phyloP scores from a whole-genome alignment of 2,797 vertebrate genomes.

The Enteromius unitaeniatus region DNA sequence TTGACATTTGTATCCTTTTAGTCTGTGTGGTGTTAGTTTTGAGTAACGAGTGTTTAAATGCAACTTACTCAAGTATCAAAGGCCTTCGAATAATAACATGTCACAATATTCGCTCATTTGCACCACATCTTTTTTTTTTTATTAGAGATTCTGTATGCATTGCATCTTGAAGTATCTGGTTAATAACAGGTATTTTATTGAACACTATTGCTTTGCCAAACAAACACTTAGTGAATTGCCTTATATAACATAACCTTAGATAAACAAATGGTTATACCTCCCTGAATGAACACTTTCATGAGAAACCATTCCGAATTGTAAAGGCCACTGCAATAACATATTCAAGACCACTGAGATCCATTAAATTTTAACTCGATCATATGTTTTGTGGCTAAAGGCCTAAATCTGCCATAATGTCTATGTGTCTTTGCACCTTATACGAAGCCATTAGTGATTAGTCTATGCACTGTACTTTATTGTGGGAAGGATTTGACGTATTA shows the following conservation, averaged over 20 bases:
- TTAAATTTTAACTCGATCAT: conserved; percentile 7
- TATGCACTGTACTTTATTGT: conserved; percentile 57
- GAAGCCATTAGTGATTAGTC: conserved; percentile 45
- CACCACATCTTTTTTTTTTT: conserved; percentile 8
- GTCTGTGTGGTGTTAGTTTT: conserved; percentile 38
- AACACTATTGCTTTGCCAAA: conserved; percentile 51
- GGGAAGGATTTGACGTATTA: conserved; percentile 31
- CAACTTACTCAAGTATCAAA: conserved; percentile 40
- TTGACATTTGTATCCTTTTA: conserved; percentile 39
- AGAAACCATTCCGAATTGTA: conserved; percentile 25
- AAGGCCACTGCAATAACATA: conserved; percentile 46
- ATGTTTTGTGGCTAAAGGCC: conserved; percentile 21
- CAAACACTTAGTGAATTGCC: conserved; percentile 45
- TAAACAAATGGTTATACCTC: conserved; percentile 32
- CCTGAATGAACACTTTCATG: background rate
- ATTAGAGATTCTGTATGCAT: conserved; percentile 6
- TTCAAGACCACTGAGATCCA: conserved; percentile 15
- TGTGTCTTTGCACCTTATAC: conserved; percentile 27
- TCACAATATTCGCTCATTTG: conserved; percentile 21
- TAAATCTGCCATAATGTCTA: conserved; percentile 1
- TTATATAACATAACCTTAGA: conserved; percentile 40
- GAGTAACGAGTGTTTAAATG: conserved; percentile 24
- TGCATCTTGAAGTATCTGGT: conserved; percentile 21
- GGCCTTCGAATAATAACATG: conserved; percentile 37
- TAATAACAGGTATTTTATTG: conserved; percentile 38